Conservation (phyloP, 1,140 invertebrate genomes). For the Galleria mellonella region DNA sequence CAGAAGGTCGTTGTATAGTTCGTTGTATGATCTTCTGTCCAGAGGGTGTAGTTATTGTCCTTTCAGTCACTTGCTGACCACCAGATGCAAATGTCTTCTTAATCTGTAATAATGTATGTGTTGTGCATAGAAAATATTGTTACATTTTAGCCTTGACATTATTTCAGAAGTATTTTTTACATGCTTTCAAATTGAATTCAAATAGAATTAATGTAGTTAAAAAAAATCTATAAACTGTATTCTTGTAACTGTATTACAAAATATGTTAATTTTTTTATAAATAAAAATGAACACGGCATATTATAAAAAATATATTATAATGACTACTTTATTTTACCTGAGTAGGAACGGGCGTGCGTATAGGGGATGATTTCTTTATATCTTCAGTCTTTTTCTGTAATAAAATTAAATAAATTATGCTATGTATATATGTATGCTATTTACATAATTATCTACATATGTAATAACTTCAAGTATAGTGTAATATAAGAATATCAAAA, state of each 20-base stretch:
- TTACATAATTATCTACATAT: no score
- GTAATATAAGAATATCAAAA: not conserved
- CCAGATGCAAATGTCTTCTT: conserved; percentile 41
- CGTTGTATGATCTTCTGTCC: conserved; percentile 69
- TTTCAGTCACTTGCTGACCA: conserved; percentile 63
- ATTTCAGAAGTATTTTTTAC: no score
- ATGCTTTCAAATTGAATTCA: no score
- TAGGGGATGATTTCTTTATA: conserved; percentile 35
- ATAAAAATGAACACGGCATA: no score
- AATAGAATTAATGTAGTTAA: no score
- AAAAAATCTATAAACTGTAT: no score
- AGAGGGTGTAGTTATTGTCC: conserved; percentile 71
- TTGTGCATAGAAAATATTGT: conserved; percentile 6
- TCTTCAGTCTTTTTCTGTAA: conserved; percentile 62
- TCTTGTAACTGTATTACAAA: no score
- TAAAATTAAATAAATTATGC: conserved; percentile 1
- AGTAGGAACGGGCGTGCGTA: conserved; percentile 19
- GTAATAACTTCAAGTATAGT: conserved; percentile 7
- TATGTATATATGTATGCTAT: no score
- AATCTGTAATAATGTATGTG: conserved; percentile 17
- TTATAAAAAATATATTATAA: conserved; percentile 1
- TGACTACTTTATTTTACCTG: conserved; percentile 19
- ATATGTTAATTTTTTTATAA: no score
- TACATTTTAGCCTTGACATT: no score
- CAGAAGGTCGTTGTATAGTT: conserved; percentile 55